Evolutionary conservation across 2,888 invertebrate genomes (phyloP).

Genomic region (Busseola fusca): DNA sequence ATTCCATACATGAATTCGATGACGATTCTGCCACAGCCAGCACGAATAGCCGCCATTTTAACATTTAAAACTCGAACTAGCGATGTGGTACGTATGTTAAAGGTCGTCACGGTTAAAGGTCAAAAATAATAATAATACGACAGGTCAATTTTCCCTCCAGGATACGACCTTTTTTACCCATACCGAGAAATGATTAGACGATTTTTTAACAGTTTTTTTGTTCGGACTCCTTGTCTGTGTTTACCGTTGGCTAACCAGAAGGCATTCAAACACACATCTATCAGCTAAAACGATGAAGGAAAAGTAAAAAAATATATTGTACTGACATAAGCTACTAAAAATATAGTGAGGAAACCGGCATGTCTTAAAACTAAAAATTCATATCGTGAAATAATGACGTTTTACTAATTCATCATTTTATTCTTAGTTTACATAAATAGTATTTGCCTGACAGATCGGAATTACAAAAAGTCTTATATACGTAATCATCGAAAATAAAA

Average conservation of each 20-base stretch:
- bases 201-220: not conserved
- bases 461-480: no score
- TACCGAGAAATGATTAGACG: not conserved
- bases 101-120: constrained; percentile 30
- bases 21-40: not conserved
- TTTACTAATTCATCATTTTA: no score
- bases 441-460: no score
- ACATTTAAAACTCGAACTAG: constrained; percentile 6
- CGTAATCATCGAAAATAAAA: no score
- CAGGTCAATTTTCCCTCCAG: not conserved
- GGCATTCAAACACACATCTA: not conserved
- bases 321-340: not conserved
- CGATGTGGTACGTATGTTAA: constrained; percentile 4
- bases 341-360: not conserved
- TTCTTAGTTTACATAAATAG: no score
- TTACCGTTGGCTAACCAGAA: not conserved
- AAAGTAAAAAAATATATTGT: not conserved
- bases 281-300: not conserved
- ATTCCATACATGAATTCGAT: not conserved
- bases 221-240: not conserved
- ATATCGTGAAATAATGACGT: no score
- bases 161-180: not conserved
- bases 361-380: not conserved
- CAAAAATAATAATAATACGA: constrained; percentile 17
- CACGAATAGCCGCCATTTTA: constrained; percentile 27